A percentile compares a stretch with the other conserved stretches of the same genome.
phyloP scores from a whole-genome alignment of 1,140 invertebrate species.

The Eubasilissa regina region DNA sequence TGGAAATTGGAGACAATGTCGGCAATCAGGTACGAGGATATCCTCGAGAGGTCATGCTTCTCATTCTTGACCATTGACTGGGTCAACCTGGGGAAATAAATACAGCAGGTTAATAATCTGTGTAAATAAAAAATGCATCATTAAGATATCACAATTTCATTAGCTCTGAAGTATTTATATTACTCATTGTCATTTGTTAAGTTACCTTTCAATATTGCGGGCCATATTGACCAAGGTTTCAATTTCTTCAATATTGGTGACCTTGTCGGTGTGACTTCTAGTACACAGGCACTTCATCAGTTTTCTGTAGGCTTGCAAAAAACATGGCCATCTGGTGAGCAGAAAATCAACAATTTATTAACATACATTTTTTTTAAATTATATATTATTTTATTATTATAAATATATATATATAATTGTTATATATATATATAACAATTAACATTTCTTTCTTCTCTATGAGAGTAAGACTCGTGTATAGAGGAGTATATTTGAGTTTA shows the following conservation, averaged over 20 bases:
- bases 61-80: conserved; percentile 48
- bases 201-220: conserved; percentile 49
- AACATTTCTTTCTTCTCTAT: too few species aligned
- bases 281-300: conserved; percentile 34
- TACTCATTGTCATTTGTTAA: too few species aligned
- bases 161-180: too few species aligned
- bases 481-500: too few species aligned
- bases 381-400: conserved; percentile 3
- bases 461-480: too few species aligned
- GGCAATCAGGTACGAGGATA: conserved; percentile 48
- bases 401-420: too few species aligned
- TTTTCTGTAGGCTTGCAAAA: conserved; percentile 51
- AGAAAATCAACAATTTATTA: neutral
- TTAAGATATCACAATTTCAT: neutral
- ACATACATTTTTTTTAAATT: too few species aligned
- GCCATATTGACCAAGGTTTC: conserved; percentile 46
- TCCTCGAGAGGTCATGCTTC: conserved; percentile 50
- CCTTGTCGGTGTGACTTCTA: conserved; percentile 44
- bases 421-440: too few species aligned
- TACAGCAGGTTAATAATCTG: neutral
- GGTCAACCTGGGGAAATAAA: conserved; percentile 45
- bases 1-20: conserved; percentile 51
- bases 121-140: neutral
- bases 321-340: conserved; percentile 51
- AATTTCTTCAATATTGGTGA: conserved; percentile 21